Percentiles rank a stretch among this genome's conserved stretches.
These are phyloP conservation scores for Caenorhabditis sp. DNA, from an alignment of 2,888 invertebrate species.

Conservation along the genomic window DNA sequence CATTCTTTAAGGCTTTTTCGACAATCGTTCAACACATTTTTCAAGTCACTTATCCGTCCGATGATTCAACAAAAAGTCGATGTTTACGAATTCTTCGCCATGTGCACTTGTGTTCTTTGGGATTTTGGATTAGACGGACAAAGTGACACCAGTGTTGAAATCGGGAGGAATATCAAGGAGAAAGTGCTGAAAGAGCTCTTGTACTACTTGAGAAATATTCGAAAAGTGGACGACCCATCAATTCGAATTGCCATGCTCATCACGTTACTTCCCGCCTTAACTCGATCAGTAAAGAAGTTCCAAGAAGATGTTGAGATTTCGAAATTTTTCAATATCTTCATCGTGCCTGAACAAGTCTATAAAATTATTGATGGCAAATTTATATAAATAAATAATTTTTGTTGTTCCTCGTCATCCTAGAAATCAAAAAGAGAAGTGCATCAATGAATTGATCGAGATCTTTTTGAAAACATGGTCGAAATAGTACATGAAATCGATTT, in stretches of 20 bases:
- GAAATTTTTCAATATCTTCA: slow-evolving; percentile 27
- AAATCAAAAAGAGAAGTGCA: too few relatives aligned
- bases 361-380: slow-evolving; percentile 28
- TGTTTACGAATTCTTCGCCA: slow-evolving; percentile 26
- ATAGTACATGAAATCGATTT: too few relatives aligned
- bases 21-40: slow-evolving; percentile 25
- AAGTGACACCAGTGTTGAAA: slow-evolving; percentile 14
- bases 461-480: too few relatives aligned
- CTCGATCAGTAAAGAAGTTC: slow-evolving; percentile 20
- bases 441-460: too few relatives aligned
- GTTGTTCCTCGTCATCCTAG: too few relatives aligned
- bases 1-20: too few relatives aligned
- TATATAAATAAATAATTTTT: too few relatives aligned
- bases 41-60: slow-evolving; percentile 13
- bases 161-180: slow-evolving; percentile 19
- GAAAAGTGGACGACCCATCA: slow-evolving; percentile 19
- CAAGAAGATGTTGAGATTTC: slow-evolving; percentile 32
- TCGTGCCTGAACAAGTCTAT: slow-evolving; percentile 20
- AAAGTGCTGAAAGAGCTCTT: slow-evolving; percentile 21
- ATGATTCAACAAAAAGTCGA: slow-evolving; percentile 25
- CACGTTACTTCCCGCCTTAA: slow-evolving; percentile 18
- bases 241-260: slow-evolving; percentile 19
- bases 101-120: slow-evolving; percentile 26
- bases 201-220: slow-evolving; percentile 14
- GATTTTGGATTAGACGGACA: slow-evolving; percentile 31